Evolutionary conservation across 2,888 invertebrate species (phyloP), one percentile per base, ranked within the genome.

Genomic region (Asteroscopus sphinx): DNA sequence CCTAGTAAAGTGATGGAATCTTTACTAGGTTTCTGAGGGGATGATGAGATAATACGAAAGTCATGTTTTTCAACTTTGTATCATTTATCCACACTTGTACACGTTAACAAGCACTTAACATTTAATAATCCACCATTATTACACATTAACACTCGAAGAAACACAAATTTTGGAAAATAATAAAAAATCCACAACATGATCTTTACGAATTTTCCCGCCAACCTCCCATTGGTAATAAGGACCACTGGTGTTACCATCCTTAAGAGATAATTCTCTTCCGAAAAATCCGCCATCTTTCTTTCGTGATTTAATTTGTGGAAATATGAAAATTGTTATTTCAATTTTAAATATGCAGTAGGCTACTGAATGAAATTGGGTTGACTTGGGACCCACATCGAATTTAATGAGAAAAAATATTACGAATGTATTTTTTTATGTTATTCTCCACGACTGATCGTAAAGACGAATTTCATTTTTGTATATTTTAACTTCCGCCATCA

Each of bases 301-400:
- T 16, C 35, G 25, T 45, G 35, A 61, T 71, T 67, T 58, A 57
- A 73, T 73, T 71, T 71, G 56, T 16, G 35, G 21, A 40, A 63
- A 56, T 45, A 59, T 53, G 47, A 53, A 67, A 74, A 63, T 58
- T 46, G 25, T 48, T 64, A 74, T 74, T 73, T 57, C 52, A 70
- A 73, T 74, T 72, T 72, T 70, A 63, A 73, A 72, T 70, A 74
- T 57, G 72, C 51, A 63, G 53, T 28, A 55, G 60, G 28, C 46
- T 37, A 49, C 51, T 51, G 61, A 53, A 71, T 56, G 36, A 52
- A 67, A 71, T 74, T 74, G 47, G 44, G 53, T 74, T 58, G 57
- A 67, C 63, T 67, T 37, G 48, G 52, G 35, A 40, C 56, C 59
- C 53, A 41, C 52, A 60, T 55, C 47, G 40, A 66, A 70, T 74